Evolutionary conservation across 1,140 invertebrate genomes (phyloP), one percentile per base, ranked within the genome.

Genomic region (Anthonomus grandis): DNA sequence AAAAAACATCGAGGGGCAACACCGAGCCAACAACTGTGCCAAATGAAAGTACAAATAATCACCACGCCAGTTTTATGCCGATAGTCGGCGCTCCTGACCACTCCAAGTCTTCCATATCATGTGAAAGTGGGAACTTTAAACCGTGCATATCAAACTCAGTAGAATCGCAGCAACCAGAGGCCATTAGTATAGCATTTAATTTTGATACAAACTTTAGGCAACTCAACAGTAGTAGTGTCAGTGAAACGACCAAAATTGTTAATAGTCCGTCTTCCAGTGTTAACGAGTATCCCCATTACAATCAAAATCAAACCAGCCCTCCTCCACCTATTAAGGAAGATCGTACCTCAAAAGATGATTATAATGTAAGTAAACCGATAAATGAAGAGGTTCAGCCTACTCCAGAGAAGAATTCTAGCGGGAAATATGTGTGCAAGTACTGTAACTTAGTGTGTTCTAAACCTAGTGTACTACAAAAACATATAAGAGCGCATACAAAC

Each of bases 401-500:
- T 0, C 59, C 60, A 2, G 64, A 67, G 23, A 67, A 60, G 39
- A 59, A 48, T 21, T 42, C 65, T 2, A 60, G 51, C 27, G 83
- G 82, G 27, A 79, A 83, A 57, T 86, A 95, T 74, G 81, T 89
- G 51, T 96, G 93, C 70, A 83, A 85, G 2, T 94, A 91, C 73
- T 96, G 93, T 76, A 89, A 87, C 68, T 75, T 91, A 66, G 84
- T 83, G 34, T 95, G 91, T 79, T 86, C 91, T 61, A 96, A 96
- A 74, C 93, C 92, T n/a, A 94, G 91, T 67, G 91, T 95, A 36
- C 78, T 95, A 41, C 86, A 94, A 71, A 96, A 96, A 77, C 93
- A 96, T 78, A 90, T 95, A 67, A 83, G 92, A 64, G 84, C 91
- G 56, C 90, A 95, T 76, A 89, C 91, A n/a, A 93, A 94, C 69